Conservation (phyloP, 1,140 invertebrate genomes). For the Phenacoccus solenopsis region DNA sequence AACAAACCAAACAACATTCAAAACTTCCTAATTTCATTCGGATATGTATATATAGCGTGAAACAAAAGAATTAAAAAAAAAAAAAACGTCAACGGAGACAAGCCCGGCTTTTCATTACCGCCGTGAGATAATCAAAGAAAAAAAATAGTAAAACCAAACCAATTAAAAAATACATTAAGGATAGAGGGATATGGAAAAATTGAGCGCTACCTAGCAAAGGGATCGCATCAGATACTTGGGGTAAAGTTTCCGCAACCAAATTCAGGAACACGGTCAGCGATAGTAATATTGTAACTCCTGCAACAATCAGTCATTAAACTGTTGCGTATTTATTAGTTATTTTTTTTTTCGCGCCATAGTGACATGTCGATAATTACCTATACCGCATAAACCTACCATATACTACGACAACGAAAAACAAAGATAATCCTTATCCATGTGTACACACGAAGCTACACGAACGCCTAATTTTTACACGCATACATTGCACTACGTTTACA, state of each 20-base stretch:
- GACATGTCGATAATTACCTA: too few species aligned
- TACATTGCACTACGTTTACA: neutral
- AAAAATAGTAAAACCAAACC: neutral
- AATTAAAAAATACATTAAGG: neutral
- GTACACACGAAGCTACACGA: too few species aligned
- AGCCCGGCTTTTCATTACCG: neutral
- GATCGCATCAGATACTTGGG: constrained; percentile 87
- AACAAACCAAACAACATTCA: constrained; percentile 2
- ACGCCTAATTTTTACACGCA: too few species aligned
- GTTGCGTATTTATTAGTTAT: neutral
- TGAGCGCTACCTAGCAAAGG: constrained; percentile 70
- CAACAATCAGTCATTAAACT: constrained; percentile 36
- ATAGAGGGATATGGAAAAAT: constrained; percentile 13
- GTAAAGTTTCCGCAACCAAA: constrained; percentile 88
- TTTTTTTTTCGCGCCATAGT: neutral
- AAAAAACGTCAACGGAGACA: neutral
- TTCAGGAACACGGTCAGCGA: constrained; percentile 99
- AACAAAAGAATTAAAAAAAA: neutral
- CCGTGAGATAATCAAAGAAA: neutral
- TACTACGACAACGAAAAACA: too few species aligned
- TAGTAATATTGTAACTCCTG: constrained; percentile 99
- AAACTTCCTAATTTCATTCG: neutral
- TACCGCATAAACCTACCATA: too few species aligned
- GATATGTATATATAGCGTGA: neutral
- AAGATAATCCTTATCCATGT: too few species aligned